These are phyloP conservation scores for Ptychoptera contaminata DNA, from an alignment of 2,888 invertebrate species.

Conservation along the genomic window DNA sequence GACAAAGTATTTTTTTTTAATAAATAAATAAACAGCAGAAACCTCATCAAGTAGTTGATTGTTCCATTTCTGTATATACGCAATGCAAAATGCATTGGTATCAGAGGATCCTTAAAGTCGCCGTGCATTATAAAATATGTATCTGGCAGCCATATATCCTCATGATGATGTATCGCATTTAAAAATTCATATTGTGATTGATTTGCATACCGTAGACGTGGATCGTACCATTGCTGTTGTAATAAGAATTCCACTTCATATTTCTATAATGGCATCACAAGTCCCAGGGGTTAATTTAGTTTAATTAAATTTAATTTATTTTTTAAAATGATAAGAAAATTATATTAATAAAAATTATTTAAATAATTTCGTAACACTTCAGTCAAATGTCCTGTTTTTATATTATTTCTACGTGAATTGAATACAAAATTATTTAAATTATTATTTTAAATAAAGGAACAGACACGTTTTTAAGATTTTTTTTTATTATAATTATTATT, in stretches of 20 bases:
- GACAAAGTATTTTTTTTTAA: not conserved
- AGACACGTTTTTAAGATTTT: no score
- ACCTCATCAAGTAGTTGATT: constrained; percentile 73
- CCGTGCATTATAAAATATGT: constrained; percentile 95
- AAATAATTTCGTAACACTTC: not conserved
- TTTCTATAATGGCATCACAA: constrained; percentile 45
- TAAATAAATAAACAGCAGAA: constrained; percentile 1
- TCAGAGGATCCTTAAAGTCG: constrained; percentile 86
- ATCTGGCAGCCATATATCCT: constrained; percentile 85
- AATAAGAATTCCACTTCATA: constrained; percentile 90
- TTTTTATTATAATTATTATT: no score
- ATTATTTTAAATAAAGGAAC: no score
- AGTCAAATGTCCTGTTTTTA: not conserved
- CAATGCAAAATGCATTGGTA: constrained; percentile 84
- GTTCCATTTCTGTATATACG: constrained; percentile 86
- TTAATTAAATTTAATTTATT: no score
- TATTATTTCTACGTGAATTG: no score
- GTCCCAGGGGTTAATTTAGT: not conserved
- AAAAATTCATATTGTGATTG: constrained; percentile 75
- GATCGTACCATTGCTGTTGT: constrained; percentile 89
- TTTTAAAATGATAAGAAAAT: no score
- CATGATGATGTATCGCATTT: constrained; percentile 86
- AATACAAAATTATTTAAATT: no score
- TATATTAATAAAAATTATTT: not conserved
- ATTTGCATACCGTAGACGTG: constrained; percentile 74